Percentiles rank a stretch among this genome's conserved stretches.
phyloP scores from a whole-genome alignment of 2,113 vertebrate genomes.

The Sylvia atricapilla region DNA sequence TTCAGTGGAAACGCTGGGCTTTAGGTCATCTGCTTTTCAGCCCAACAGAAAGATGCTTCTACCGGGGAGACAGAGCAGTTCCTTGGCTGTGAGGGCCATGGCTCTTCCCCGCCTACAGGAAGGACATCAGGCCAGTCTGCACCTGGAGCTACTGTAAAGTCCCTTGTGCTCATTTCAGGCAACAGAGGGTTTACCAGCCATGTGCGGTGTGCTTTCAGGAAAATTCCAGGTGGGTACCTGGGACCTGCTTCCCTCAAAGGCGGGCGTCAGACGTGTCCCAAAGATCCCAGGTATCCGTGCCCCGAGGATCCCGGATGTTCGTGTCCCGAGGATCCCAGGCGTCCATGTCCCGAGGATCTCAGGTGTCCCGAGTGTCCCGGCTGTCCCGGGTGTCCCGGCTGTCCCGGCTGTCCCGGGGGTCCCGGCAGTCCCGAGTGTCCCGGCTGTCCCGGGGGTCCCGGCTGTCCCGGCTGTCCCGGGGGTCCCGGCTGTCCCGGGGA shows the following conservation, averaged over 20 bases:
- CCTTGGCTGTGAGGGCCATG: not conserved
- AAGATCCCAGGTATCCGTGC: fast-evolving
- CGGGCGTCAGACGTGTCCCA: not conserved
- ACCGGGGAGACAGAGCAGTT: not conserved
- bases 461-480: too few relatives aligned
- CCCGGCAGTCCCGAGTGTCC: too few relatives aligned
- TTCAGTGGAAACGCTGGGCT: not conserved
- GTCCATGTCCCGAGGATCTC: too few relatives aligned
- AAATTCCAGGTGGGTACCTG: not conserved
- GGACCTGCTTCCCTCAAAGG: not conserved
- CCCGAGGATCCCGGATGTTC: too few relatives aligned
- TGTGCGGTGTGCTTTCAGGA: fast-evolving
- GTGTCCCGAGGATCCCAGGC: too few relatives aligned
- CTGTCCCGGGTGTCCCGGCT: too few relatives aligned
- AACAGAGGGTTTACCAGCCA: not conserved
- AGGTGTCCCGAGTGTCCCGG: too few relatives aligned
- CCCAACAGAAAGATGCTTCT: not conserved
- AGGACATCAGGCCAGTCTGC: not conserved
- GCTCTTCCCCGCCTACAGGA: not conserved
- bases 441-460: too few relatives aligned
- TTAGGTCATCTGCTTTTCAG: not conserved
- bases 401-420: too few relatives aligned
- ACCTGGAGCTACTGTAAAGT: fast-evolving
- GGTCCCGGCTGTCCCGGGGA: too few relatives aligned
- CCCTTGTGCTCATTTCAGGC: not conserved